These are phyloP conservation scores for Taenioides sp. DNA, from an alignment of 2,797 vertebrate species.

Conservation along the genomic window DNA sequence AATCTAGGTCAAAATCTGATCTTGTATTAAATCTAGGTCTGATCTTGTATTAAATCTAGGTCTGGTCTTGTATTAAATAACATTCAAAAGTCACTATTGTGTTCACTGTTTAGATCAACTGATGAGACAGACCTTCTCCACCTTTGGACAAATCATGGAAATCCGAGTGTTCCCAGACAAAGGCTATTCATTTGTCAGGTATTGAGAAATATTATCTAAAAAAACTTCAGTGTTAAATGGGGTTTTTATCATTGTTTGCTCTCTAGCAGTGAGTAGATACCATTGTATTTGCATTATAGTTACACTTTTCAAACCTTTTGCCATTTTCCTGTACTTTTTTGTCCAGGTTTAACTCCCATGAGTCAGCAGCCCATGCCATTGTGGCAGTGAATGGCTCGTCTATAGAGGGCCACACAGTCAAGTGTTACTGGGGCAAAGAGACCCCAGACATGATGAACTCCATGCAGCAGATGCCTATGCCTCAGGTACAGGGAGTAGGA, in stretches of 20 bases:
- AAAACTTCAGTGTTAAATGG: no score
- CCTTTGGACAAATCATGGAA: constrained; percentile 98
- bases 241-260: no score
- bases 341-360: constrained; percentile 91
- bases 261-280: not conserved
- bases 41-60: not conserved
- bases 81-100: not conserved
- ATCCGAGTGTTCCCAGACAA: constrained; percentile 97
- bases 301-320: constrained; percentile 1
- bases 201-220: constrained; percentile 22
- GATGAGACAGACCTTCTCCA: constrained; percentile 98
- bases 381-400: constrained; percentile 95
- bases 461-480: constrained; percentile 87
- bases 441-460: constrained; percentile 91
- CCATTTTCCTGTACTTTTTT: not conserved
- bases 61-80: not conserved
- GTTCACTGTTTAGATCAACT: constrained; percentile 85
- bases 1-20: no score
- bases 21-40: not conserved
- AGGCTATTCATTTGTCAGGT: constrained; percentile 98
- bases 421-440: constrained; percentile 99
- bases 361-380: constrained; percentile 95
- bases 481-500: constrained; percentile 66
- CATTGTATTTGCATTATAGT: not conserved
- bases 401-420: constrained; percentile 93